These are phyloP conservation scores for Holothuria scabra DNA, from an alignment of 53 echinoderm and acorn worm species.

Conservation along the genomic window DNA sequence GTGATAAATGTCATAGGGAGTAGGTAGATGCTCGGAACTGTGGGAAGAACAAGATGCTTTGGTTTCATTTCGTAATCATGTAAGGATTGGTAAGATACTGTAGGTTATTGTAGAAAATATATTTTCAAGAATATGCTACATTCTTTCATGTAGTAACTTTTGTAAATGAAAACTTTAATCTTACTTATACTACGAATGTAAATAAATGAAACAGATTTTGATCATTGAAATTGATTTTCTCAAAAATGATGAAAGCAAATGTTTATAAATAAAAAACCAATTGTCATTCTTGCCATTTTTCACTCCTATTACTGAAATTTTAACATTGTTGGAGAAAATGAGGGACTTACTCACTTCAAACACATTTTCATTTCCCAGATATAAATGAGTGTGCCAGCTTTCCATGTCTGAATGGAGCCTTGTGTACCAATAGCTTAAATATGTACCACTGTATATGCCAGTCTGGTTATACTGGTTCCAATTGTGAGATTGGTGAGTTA, in stretches of 20 bases:
- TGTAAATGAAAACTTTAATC: no score
- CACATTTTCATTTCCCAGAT: background rate
- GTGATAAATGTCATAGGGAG: no score
- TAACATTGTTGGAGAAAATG: background rate
- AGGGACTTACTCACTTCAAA: background rate
- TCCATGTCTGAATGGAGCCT: constrained; percentile 24
- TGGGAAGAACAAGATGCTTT: no score
- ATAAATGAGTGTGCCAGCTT: constrained; percentile 37
- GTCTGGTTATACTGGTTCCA: constrained; percentile 4
- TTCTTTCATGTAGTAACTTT: no score
- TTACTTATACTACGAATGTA: no score
- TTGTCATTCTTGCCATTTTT: background rate
- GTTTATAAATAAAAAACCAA: background rate
- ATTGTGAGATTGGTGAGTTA: constrained; percentile 19
- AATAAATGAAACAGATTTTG: no score
- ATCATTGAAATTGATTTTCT: no score
- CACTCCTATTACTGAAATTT: background rate
- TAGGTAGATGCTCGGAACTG: no score
- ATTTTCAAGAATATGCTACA: no score
- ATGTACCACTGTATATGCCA: constrained; percentile 9
- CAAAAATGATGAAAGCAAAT: background rate
- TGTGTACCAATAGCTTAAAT: constrained; percentile 13
- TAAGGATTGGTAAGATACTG: no score
- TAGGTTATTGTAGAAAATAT: no score
- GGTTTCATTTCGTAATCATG: no score